Evolutionary conservation across 2,797 vertebrate species (phyloP).

Genomic region (Ctenopoma kingsleyae): DNA sequence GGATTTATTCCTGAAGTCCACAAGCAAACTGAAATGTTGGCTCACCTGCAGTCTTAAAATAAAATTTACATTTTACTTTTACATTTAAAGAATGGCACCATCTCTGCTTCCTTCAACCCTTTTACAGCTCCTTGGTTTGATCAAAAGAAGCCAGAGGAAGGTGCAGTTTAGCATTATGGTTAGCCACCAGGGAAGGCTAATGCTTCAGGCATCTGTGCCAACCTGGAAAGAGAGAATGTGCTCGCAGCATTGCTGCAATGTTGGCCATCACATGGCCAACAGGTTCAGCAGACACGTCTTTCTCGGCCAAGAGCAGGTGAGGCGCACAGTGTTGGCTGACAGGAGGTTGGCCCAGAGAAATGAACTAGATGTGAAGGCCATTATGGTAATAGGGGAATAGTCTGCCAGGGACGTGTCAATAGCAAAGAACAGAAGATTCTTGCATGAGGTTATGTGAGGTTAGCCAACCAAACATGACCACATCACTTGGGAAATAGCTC

Average conservation of each 20-base stretch:
- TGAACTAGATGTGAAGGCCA: slow-evolving; percentile 83
- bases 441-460: slow-evolving; percentile 84
- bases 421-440: slow-evolving; percentile 85
- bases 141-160: slow-evolving; percentile 21
- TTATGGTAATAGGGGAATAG: slow-evolving; percentile 85
- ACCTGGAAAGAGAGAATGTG: slow-evolving; percentile 82
- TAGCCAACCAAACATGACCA: slow-evolving; percentile 88
- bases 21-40: slow-evolving; percentile 1
- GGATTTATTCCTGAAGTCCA: not conserved
- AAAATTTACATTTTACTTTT: slow-evolving; percentile 10
- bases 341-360: slow-evolving; percentile 80
- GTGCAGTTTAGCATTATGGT: slow-evolving; percentile 28
- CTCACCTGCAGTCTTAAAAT: slow-evolving; percentile 2
- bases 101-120: not conserved
- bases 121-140: slow-evolving; percentile 8
- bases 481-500: slow-evolving; percentile 85
- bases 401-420: slow-evolving; percentile 83
- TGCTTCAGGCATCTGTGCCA: slow-evolving; percentile 43
- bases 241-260: slow-evolving; percentile 85
- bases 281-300: slow-evolving; percentile 86
- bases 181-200: slow-evolving; percentile 20
- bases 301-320: slow-evolving; percentile 83
- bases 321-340: slow-evolving; percentile 84
- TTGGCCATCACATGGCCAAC: slow-evolving; percentile 86
- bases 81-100: not conserved